A percentile compares a stretch with the other conserved stretches of the same genome.
These are phyloP conservation scores for Alectura lathami DNA, from an alignment of 2,113 vertebrate genomes.

Conservation along the genomic window DNA sequence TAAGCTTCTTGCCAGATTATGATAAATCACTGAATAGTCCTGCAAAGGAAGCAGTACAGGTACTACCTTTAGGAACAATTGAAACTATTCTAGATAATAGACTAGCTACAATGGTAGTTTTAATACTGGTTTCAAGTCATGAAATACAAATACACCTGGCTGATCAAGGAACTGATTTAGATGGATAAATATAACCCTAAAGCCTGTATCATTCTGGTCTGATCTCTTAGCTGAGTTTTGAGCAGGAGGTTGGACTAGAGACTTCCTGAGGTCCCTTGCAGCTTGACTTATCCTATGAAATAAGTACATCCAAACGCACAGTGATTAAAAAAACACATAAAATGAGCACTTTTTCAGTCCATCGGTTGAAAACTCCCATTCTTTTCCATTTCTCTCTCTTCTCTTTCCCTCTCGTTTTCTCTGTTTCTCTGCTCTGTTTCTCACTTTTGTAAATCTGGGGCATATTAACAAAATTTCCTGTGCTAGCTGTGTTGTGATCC, in stretches of 20 bases:
- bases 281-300: background rate
- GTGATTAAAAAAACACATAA: background rate
- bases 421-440: background rate
- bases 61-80: background rate
- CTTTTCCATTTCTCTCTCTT: background rate
- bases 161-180: background rate
- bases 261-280: accelerated
- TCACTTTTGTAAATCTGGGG: background rate
- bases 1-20: background rate
- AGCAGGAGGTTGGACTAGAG: background rate
- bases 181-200: background rate
- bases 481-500: background rate
- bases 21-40: background rate
- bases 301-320: background rate
- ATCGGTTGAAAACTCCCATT: background rate
- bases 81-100: background rate
- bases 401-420: accelerated
- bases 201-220: background rate
- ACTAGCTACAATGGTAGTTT: background rate
- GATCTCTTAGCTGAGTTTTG: background rate
- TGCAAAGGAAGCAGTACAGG: background rate
- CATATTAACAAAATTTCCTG: background rate
- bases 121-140: background rate
- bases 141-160: background rate
- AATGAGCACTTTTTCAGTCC: background rate